Conservation (phyloP, 2,797 vertebrate genomes). For the Mormyrops attenuatus region DNA sequence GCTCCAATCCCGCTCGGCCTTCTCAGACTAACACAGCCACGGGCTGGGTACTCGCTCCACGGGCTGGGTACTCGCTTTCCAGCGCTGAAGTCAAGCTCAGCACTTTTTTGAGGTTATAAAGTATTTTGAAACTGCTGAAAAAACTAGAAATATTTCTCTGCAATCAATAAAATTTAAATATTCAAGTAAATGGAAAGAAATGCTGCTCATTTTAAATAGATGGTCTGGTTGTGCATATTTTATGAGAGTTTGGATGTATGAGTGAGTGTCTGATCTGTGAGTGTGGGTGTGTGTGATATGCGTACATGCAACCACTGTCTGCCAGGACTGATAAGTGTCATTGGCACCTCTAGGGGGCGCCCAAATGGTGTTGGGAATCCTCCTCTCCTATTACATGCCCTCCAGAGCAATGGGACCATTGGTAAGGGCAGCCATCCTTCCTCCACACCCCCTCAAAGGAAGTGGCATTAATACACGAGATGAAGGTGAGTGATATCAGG, state of each 20-base stretch:
- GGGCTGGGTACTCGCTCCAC: not conserved
- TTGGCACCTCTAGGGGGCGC: not conserved
- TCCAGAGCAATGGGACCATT: not conserved
- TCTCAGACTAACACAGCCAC: not conserved
- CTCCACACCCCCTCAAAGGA: not conserved
- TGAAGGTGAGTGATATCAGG: not conserved
- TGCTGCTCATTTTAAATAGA: not conserved
- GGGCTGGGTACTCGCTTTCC: not conserved
- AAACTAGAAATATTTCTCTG: not conserved
- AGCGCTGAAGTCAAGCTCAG: not conserved
- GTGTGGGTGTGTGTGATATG: not conserved
- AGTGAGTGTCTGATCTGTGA: not conserved
- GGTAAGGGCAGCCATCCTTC: not conserved
- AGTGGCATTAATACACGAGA: conserved; percentile 1
- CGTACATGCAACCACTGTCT: not conserved
- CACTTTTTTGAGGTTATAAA: not conserved
- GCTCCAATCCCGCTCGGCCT: not conserved
- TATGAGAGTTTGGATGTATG: not conserved
- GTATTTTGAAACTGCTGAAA: not conserved
- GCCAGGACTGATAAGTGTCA: not conserved
- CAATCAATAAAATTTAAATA: not conserved
- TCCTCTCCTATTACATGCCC: not conserved
- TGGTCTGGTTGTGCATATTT: not conserved
- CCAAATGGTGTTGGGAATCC: not conserved
- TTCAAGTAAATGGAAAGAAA: not conserved